Conservation (phyloP, 2,797 vertebrate genomes). For the Halcyon badia region DNA sequence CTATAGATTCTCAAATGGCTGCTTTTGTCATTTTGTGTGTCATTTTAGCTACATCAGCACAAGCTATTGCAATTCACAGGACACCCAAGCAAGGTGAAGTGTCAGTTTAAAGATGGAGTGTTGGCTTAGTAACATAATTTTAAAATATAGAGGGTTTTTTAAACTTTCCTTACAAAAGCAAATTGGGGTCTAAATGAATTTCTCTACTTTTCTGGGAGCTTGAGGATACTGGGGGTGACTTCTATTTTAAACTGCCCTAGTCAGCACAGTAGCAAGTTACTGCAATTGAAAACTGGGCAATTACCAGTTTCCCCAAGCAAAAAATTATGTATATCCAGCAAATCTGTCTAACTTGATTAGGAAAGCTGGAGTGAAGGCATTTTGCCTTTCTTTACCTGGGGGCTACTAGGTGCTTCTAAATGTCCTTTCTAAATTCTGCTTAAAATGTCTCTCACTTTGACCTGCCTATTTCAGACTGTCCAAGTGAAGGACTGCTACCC, state of each 20-base stretch:
- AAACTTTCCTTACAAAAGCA: constrained; percentile 40
- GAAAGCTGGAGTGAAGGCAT: not conserved
- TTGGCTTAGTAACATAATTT: constrained; percentile 59
- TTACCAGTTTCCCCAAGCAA: constrained; percentile 45
- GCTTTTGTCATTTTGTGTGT: not conserved
- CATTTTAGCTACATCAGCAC: constrained; percentile 41
- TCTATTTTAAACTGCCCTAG: constrained; percentile 43
- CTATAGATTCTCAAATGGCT: not conserved
- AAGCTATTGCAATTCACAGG: constrained; percentile 8
- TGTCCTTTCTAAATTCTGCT: not conserved
- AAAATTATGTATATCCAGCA: constrained; percentile 15
- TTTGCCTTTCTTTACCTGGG: not conserved
- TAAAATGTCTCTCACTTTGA: not conserved
- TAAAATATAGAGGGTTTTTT: constrained; percentile 22
- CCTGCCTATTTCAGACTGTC: not conserved
- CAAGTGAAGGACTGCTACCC: not conserved
- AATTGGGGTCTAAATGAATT: not conserved
- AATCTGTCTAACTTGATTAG: constrained; percentile 42
- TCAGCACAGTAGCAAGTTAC: constrained; percentile 27
- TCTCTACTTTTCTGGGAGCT: constrained; percentile 19
- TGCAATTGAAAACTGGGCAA: not conserved
- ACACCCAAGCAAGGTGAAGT: constrained; percentile 20
- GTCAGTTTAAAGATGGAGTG: constrained; percentile 24
- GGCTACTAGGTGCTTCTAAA: not conserved
- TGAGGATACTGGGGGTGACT: not conserved